Evolutionary conservation across 2,113 vertebrate species (phyloP), one percentile per base, ranked within the genome.

Genomic region (Nannospalax galili): DNA sequence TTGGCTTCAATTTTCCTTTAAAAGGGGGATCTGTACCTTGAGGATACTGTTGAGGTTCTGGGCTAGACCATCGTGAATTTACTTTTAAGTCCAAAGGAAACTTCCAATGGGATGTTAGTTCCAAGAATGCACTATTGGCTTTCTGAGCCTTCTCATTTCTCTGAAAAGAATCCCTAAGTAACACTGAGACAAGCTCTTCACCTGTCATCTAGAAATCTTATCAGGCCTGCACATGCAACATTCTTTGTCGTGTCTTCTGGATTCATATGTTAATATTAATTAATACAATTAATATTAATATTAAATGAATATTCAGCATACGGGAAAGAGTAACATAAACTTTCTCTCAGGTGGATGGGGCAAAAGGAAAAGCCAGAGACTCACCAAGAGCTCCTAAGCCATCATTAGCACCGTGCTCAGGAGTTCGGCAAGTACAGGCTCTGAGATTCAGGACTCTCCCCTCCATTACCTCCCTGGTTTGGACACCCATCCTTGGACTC

Each of bases 121-220:
- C 32, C 5, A 52, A 81, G 40, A 32, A 10, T n/a, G n/a, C 11
- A 60, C 28, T n/a, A 37, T 5, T 14, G 32, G 20, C 37, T 82
- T 72, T 28, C 8, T 3, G 1, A 4, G 12, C 40, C 45, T n/a
- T 62, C 24, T n/a, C 19, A 1, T 22, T 81, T 9, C n/a, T 64
- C 35, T 35, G 26, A 4, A n/a, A 35, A 20, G 67, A 45, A 30
- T 0, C 12, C 17, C 32, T 7, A 16, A 87, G 24, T 24, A 2
- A 0, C 45, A 5, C 5, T 40, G 8, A n/a, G n/a, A 19, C 4
- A 0, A 3, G 5, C 7, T 62, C 60, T 62, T 22, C 22, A 10
- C 22, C 60, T 14, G 15, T 14, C 22, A 62, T 62, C 60, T 62
- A 22, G 60, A 62, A 22, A 62, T 62, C 60, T 19, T 17, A 62